Evolutionary conservation across 1,140 invertebrate species (phyloP), one percentile per base, ranked within the genome.

Genomic region (Epicauta chinensis): DNA sequence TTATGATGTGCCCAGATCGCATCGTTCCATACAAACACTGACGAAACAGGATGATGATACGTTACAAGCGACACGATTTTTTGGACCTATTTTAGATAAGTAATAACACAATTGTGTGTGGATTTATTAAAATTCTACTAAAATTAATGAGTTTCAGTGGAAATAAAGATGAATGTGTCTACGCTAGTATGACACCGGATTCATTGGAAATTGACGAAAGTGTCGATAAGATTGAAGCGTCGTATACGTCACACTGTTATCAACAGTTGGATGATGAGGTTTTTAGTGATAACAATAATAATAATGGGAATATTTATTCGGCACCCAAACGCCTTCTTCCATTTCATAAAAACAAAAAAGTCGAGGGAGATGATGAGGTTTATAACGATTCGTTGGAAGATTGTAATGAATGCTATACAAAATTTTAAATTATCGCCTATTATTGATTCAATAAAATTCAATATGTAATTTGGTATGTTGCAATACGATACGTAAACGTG

Each of bases 1-100:
- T 38, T 74, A 74, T 54, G 72, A 74, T 49, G 56, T 74, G 38
- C 72, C 72, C 5, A 59, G 71, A 31, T 67, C 71, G 2, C 71
- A 72, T 42, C 54, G 54, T 14, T 67, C 68, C 11, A 53, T 71
- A 14, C 48, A 58, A 23, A 55, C 61, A 6, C 13, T 58, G 12
- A 56, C 52, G 23, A 57, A 53, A 50, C 49, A 40, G 14, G 55
- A 65, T 31, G 39, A 48, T 15, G 16, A 44, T 11, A 60, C 32
- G 53, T 48, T 31, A 53, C 67, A 7, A 45, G 60, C 59, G 1
- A 68, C 65, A 1, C 56, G 62, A 45, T 70, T 70, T 45, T 67
- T 70, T 40, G 66, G 66, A 13, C 63, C 62, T 11, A 53, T 56
- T 23, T 50, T 63, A 38, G 38, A 47, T 13, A 36, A 47, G 46